These are phyloP conservation scores for Zaprionus capensis DNA, from an alignment of 1,140 invertebrate species.

Conservation along the genomic window DNA sequence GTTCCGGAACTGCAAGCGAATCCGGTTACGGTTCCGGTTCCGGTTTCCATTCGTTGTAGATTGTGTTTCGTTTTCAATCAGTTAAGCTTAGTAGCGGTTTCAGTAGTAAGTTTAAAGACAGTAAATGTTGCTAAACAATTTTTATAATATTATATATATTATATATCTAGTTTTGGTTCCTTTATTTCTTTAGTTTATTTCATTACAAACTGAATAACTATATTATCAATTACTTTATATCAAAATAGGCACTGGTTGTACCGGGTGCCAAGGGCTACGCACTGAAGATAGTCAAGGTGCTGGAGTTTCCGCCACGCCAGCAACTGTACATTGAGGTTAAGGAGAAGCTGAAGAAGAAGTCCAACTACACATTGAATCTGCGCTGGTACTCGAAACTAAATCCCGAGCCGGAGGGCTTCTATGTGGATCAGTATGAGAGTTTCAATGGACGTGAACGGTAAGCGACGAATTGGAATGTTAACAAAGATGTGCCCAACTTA, in stretches of 20 bases:
- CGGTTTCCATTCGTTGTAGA: too few species aligned
- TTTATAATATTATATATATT: too few species aligned
- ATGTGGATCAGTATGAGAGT: conserved; percentile 93
- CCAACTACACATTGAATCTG: conserved; percentile 93
- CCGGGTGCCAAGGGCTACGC: conserved; percentile 88
- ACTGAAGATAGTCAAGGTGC: conserved; percentile 88
- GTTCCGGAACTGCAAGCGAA: background rate
- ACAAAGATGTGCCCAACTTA: background rate
- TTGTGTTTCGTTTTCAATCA: background rate
- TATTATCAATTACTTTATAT: background rate
- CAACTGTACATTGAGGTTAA: conserved; percentile 94
- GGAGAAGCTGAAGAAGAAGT: conserved; percentile 90
- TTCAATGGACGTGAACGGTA: conserved; percentile 91
- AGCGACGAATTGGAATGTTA: conserved; percentile 20
- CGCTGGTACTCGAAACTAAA: conserved; percentile 92
- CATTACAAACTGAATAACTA: background rate
- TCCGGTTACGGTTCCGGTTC: background rate
- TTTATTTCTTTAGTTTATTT: background rate
- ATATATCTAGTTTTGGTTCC: too few species aligned
- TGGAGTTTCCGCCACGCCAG: conserved; percentile 93
- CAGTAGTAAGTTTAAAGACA: background rate
- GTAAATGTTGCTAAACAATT: background rate
- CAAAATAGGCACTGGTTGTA: conserved; percentile 87
- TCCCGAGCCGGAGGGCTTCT: conserved; percentile 95
- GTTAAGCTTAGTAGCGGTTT: background rate